phyloP scores from a whole-genome alignment of 2,113 vertebrate species.

The Phodopus roborovskii region DNA sequence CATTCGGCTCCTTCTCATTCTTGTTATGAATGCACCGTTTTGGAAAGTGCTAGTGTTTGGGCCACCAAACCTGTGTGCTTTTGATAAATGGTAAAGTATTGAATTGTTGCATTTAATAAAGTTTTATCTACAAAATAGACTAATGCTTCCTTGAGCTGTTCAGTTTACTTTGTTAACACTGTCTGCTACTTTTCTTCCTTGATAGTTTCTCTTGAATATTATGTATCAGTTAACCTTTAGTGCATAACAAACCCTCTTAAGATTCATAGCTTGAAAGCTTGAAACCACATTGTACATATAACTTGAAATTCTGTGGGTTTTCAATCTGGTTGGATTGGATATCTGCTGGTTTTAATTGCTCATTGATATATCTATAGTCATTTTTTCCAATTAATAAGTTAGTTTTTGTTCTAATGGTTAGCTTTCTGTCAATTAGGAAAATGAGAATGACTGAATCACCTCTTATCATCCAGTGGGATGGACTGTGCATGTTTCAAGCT shows the following conservation, averaged over 20 bases:
- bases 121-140: not conserved
- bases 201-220: not conserved
- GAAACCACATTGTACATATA: not conserved
- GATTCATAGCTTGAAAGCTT: not conserved
- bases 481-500: not conserved
- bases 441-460: not conserved
- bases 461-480: not conserved
- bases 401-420: slow-evolving; percentile 3
- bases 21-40: not conserved
- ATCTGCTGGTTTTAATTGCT: not conserved
- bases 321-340: not conserved
- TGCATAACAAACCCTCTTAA: not conserved
- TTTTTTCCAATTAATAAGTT: not conserved
- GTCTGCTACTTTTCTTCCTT: not conserved
- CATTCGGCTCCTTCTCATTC: not conserved
- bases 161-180: not conserved
- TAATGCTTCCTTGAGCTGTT: not conserved
- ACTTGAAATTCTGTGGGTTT: not conserved
- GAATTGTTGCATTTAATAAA: slow-evolving; percentile 39
- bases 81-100: not conserved
- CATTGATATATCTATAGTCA: not conserved
- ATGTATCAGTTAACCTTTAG: not conserved
- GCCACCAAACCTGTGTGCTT: not conserved
- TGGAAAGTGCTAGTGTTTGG: not conserved
- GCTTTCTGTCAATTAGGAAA: not conserved